Conservation (phyloP, 2,797 vertebrate species). For the Scarus forsteni region DNA sequence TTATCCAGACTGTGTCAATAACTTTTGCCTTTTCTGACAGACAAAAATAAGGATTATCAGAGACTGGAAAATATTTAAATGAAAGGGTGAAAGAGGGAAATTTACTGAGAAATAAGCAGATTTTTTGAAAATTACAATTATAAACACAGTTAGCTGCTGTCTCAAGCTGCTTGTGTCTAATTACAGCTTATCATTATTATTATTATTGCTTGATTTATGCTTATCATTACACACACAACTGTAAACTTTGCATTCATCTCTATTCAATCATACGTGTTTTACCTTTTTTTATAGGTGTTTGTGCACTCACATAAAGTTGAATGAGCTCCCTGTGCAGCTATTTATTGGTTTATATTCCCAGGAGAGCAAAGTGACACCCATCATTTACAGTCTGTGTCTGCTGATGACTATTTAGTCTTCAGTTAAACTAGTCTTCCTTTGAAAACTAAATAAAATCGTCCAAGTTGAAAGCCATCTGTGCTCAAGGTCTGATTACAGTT, state of each 20-base stretch:
- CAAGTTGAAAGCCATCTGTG: conserved; percentile 47
- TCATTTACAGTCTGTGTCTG: conserved; percentile 57
- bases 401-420: conserved; percentile 55
- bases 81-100: too few relatives aligned
- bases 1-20: too few relatives aligned
- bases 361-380: conserved; percentile 43
- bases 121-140: too few relatives aligned
- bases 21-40: too few relatives aligned
- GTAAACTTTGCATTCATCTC: not conserved
- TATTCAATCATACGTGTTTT: not conserved
- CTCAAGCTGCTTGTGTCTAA: too few relatives aligned
- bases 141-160: too few relatives aligned
- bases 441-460: conserved; percentile 20
- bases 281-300: conserved; percentile 1
- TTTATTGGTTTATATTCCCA: conserved; percentile 42
- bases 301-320: conserved; percentile 14
- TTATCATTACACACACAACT: too few relatives aligned
- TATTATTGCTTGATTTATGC: not conserved
- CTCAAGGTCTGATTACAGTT: conserved; percentile 33
- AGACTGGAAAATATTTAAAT: too few relatives aligned
- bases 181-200: too few relatives aligned
- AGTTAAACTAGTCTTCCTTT: conserved; percentile 23
- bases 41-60: too few relatives aligned
- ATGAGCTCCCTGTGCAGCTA: conserved; percentile 48
- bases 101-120: too few relatives aligned